Evolutionary conservation across 2,797 vertebrate genomes (phyloP), one percentile per base, ranked within the genome.

Genomic region (Sternotherus odoratus): DNA sequence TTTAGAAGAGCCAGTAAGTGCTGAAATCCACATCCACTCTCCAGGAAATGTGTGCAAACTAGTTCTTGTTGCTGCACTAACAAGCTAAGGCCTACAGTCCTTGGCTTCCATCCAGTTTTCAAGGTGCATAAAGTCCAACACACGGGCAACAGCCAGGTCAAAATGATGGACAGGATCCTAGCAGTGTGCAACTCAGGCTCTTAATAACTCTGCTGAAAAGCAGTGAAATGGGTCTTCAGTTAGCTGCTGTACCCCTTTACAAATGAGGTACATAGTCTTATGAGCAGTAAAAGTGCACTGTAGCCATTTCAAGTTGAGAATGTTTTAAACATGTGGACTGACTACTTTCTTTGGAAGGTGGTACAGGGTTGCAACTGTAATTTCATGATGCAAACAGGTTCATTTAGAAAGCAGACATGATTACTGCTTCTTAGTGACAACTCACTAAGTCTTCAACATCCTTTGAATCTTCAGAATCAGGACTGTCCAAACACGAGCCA

Each of bases 401-500:
- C 88, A 82, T 77, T 82, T 95, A 94, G 86, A 80, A 77, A 90
- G 95, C 2, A 63, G 88, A 92, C 82, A 82, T 0, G 3, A 81
- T 19, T 66, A 77, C 89, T 78, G 89, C 74, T 95, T 91, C 88
- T 97, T 97, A 98, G 95, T 96, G 97, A 95, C 98, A 98, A 91
- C 97, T 98, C 86, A 98, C 98, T 93, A 98, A 96, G 88, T 98
- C 98, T 86, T 98, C 98, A 86, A 97, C 97, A 85, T 98, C 98
- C 95, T 98, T 98, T 48, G 98, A 98, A 82, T 98, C 98, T 93
- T 98, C 98, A 0, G 97, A 98, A 93, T 97, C 95, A 81, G 98
- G 98, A 89, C 98, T 98, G 89, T 97, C 95, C 96, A 98, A 43
- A 0, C 98, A 97, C 30, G 98, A 98, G 89, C 97, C 97, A 93